Evolutionary conservation across 2,113 vertebrate genomes (phyloP).

Genomic region (Noturus placidus): DNA sequence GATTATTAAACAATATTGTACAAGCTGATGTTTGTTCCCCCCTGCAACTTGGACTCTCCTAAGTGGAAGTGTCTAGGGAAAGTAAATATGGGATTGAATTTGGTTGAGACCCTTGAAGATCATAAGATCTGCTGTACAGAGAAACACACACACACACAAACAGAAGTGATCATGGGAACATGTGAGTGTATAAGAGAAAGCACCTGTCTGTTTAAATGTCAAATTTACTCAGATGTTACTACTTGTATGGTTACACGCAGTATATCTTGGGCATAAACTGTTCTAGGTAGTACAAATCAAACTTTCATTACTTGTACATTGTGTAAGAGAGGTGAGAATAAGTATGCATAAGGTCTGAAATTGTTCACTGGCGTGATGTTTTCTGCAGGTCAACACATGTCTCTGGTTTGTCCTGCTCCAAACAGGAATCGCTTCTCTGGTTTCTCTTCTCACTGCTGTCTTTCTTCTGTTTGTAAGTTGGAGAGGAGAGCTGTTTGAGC

Average conservation of each 20-base stretch:
- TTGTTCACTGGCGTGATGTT: background rate
- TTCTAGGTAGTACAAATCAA: background rate
- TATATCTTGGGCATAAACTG: background rate
- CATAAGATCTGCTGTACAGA: background rate
- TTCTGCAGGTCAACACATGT: background rate
- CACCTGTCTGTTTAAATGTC: background rate
- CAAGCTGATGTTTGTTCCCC: background rate
- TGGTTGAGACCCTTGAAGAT: background rate
- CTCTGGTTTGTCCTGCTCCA: background rate
- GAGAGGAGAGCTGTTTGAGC: background rate
- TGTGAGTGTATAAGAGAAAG: background rate
- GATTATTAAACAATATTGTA: background rate
- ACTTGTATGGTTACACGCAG: background rate
- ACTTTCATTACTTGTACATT: no score
- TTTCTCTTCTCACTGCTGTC: background rate
- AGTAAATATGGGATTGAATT: background rate
- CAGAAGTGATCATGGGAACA: background rate
- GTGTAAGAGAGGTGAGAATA: background rate
- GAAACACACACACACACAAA: background rate
- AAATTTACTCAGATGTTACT: background rate
- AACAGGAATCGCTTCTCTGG: background rate
- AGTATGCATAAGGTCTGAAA: background rate
- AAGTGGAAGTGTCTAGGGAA: constrained; percentile 4
- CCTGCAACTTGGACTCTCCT: background rate
- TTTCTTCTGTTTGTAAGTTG: background rate